Percentiles rank a stretch among this genome's conserved stretches.
phyloP scores from a whole-genome alignment of 2,888 invertebrate genomes.

The Cataglyphis rosenhaueri region DNA sequence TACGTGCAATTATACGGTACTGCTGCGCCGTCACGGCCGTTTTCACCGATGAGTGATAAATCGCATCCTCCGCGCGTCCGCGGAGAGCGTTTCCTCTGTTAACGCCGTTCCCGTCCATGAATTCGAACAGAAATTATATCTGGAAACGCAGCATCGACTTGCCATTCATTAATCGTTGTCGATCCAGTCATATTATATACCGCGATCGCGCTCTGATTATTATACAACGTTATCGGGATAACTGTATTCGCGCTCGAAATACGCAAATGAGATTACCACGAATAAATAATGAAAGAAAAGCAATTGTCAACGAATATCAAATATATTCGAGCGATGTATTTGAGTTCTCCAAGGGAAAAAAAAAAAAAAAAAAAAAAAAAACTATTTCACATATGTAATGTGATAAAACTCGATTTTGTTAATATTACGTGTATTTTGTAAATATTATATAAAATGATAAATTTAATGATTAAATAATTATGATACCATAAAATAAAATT shows the following conservation, averaged over 20 bases:
- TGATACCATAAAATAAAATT: not conserved
- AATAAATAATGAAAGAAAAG: slow-evolving; percentile 20
- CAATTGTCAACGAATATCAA: slow-evolving; percentile 33
- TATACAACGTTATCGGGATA: slow-evolving; percentile 46
- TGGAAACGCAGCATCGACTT: slow-evolving; percentile 59
- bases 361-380: not conserved
- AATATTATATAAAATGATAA: not conserved
- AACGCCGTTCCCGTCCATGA: slow-evolving; percentile 27
- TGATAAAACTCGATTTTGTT: not conserved
- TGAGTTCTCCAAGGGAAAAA: not conserved
- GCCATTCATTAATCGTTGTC: slow-evolving; percentile 61
- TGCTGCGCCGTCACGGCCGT: slow-evolving; percentile 65
- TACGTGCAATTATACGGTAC: slow-evolving; percentile 70
- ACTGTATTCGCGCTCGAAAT: not conserved
- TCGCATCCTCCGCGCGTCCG: slow-evolving; percentile 53
- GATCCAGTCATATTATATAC: slow-evolving; percentile 30
- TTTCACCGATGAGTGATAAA: slow-evolving; percentile 74
- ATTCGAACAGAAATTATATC: slow-evolving; percentile 67
- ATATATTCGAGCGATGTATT: not conserved
- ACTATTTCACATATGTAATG: not conserved
- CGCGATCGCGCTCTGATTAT: slow-evolving; percentile 31
- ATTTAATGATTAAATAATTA: not conserved
- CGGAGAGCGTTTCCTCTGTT: slow-evolving; percentile 45
- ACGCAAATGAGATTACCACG: slow-evolving; percentile 33
- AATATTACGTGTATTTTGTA: not conserved